Evolutionary conservation across 35 echinoderm and acorn worm species (phyloP), one percentile per base, ranked within the genome.

Genomic region (Anneissia japonica): DNA sequence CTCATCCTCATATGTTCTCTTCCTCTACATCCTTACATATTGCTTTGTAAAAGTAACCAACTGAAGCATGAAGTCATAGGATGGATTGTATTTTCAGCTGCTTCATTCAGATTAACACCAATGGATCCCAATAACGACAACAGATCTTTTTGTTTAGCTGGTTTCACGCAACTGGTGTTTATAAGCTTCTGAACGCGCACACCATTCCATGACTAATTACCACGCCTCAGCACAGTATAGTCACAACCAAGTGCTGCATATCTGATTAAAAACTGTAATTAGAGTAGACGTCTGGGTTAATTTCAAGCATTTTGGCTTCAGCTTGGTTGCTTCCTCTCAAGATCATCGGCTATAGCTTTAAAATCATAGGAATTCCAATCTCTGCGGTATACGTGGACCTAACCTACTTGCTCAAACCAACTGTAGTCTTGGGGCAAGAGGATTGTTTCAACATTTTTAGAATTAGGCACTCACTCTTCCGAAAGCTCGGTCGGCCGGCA

Each of bases 341-440:
- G 32, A 5, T 17, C 12, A 34, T 17, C 13, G 9, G 37, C 9
- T 13, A 29, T 37, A 81, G 35, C 32, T 39, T 81, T 81, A 29
- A 81, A 81, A 29, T 81, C 34, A 29, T 81, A 81, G 4, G 34
- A 32, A 32, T 33, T n/a, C 79, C 79, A 81, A 36, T 81, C 79
- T 7, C 39, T 32, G 34, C 39, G 13, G 34, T 81, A 39, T 37
- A 81, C 79, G 34, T 81, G 37, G 12, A 81, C 79, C 7, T 12
- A 21, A 9, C 79, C 37, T 23, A 81, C 79, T 81, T 17, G 35
- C 12, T 32, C 79, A 36, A 81, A 81, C 37, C 4, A 4, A 34
- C n/a, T 4, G 34, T 81, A 81, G 26, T 81, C 79, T 36, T 34
- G 16, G 12, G 79, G 79, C 79, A 81, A 39, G 11, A 81, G 34